These are phyloP conservation scores for Ruditapes philippinarum DNA, from an alignment of 1,140 invertebrate species.

Conservation along the genomic window DNA sequence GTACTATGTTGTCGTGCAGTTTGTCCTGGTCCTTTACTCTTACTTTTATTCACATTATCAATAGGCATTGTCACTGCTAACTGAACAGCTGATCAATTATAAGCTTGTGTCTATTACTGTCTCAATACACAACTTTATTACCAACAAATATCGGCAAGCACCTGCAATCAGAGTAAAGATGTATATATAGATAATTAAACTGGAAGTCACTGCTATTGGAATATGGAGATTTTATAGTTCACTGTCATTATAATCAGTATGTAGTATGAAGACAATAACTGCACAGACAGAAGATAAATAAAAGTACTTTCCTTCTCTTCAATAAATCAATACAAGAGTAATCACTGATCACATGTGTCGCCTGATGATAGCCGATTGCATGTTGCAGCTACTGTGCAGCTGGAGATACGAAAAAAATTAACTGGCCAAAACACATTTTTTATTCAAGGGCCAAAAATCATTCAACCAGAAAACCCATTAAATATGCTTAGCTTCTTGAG, in stretches of 20 bases:
- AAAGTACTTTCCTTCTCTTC: neutral
- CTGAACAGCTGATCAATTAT: slow-evolving; percentile 33
- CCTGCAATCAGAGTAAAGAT: slow-evolving; percentile 17
- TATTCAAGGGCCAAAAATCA: too few relatives aligned
- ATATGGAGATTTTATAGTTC: neutral
- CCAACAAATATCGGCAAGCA: neutral
- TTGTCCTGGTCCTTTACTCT: slow-evolving; percentile 45
- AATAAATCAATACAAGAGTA: neutral
- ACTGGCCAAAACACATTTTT: too few relatives aligned
- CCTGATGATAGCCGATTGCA: too few relatives aligned
- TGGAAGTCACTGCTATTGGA: neutral
- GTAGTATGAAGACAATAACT: neutral
- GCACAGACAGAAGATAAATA: neutral
- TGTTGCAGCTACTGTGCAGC: too few relatives aligned
- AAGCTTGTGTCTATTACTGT: slow-evolving; percentile 2
- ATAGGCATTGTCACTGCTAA: slow-evolving; percentile 16
- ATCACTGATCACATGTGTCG: too few relatives aligned
- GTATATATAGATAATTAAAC: slow-evolving; percentile 6
- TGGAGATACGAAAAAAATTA: too few relatives aligned
- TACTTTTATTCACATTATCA: slow-evolving; percentile 38
- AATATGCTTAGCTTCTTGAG: too few relatives aligned
- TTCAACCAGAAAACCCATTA: too few relatives aligned
- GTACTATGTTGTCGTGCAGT: slow-evolving; percentile 17
- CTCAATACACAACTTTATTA: neutral
- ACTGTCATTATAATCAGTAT: neutral